These are phyloP conservation scores for Anser brachyrhynchus DNA, from an alignment of 2,113 vertebrate species.

Conservation along the genomic window DNA sequence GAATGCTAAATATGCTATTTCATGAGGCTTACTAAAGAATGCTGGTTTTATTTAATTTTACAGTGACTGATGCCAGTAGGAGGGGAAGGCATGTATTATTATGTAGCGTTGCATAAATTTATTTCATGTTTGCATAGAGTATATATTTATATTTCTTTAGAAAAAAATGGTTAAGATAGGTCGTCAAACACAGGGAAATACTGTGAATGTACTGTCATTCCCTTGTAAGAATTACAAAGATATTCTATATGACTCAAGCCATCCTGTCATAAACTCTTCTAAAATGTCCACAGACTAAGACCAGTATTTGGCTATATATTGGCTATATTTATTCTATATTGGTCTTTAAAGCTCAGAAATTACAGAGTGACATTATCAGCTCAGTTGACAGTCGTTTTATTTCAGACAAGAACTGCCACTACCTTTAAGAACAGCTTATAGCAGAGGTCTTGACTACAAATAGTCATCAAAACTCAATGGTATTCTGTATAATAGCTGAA, in stretches of 20 bases:
- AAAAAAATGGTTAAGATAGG: background rate
- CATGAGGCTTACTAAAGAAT: background rate
- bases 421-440: background rate
- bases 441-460: background rate
- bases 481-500: background rate
- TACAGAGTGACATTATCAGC: background rate
- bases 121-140: background rate
- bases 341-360: background rate
- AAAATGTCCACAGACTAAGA: background rate
- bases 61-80: background rate
- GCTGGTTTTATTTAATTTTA: conserved; percentile 13
- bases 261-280: background rate
- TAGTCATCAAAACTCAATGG: background rate
- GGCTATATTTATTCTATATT: background rate
- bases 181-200: background rate
- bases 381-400: background rate
- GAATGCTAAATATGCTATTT: conserved; percentile 7
- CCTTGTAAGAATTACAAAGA: background rate
- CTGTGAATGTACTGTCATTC: background rate
- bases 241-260: background rate
- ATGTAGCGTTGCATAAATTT: background rate
- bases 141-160: background rate
- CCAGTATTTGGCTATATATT: background rate
- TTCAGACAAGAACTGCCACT: background rate
- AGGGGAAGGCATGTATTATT: background rate